phyloP scores from a whole-genome alignment of 2,797 vertebrate genomes.

The Myripristis jacobus region DNA sequence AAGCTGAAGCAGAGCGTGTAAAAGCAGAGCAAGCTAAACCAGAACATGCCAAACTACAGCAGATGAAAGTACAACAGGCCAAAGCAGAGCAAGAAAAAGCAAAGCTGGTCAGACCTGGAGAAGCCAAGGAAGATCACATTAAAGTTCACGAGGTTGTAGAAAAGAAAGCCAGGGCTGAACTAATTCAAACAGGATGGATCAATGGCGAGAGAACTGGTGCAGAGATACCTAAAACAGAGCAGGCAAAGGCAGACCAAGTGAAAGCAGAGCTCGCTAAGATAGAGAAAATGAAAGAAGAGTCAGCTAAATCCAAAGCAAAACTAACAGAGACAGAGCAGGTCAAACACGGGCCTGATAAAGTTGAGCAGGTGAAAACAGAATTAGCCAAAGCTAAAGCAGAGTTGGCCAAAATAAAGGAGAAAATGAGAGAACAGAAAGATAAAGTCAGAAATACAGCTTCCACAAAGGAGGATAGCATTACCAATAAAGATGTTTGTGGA shows the following conservation, averaged over 20 bases:
- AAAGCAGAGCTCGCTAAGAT: conserved; percentile 50
- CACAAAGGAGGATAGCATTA: conserved; percentile 31
- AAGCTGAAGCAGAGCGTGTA: conserved; percentile 41
- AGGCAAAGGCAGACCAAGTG: conserved; percentile 8
- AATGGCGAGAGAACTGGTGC: conserved; percentile 21
- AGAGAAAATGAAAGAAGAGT: conserved; percentile 38
- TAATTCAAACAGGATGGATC: not conserved
- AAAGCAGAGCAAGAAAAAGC: conserved; percentile 45
- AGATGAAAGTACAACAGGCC: conserved; percentile 50
- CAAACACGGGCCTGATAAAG: conserved; percentile 66
- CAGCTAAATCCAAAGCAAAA: conserved; percentile 45
- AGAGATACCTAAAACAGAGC: conserved; percentile 31
- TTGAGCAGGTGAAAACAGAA: conserved; percentile 73
- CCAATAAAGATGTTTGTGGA: conserved; percentile 23
- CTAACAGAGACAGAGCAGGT: conserved; percentile 31
- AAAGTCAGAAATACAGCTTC: conserved; percentile 41
- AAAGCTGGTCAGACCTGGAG: not conserved
- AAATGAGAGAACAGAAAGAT: conserved; percentile 68
- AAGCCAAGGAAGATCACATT: conserved; percentile 16
- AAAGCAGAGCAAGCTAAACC: conserved; percentile 44
- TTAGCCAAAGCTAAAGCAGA: conserved; percentile 78
- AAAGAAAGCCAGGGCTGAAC: not conserved
- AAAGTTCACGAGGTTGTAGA: conserved; percentile 17
- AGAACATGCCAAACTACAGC: conserved; percentile 28
- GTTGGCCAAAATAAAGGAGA: conserved; percentile 74